Evolutionary conservation across 2,113 vertebrate genomes (phyloP), one percentile per base, ranked within the genome.

Genomic region (Thamnaconus septentrionalis): DNA sequence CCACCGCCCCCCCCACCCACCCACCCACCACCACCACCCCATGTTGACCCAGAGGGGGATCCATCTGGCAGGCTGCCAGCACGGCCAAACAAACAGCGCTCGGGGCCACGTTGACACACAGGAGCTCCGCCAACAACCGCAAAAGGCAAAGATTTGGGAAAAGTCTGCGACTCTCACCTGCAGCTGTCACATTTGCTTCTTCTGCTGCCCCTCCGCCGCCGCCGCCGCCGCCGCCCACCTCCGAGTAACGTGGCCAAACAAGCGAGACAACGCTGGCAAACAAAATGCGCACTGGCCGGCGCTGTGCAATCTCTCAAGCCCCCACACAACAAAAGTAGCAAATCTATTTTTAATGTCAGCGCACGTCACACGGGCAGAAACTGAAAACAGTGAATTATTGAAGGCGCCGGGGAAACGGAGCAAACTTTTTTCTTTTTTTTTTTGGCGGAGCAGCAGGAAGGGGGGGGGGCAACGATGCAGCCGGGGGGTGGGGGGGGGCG

Each of bases 321-420:
- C 61, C 18, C 78, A 80, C 73, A 85, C 74, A 82, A 83, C 18
- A 31, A 31, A 31, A 31, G 18, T 31, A 84, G 74, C 62, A 31
- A 74, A 82, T 89, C 66, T 50, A 87, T 91, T 80, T 86, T 89
- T 89, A 71, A 90, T 69, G 73, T 1, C 69, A 2, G 53, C 66
- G 42, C 52, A 31, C 59, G 64, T 84, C 84, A 84, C 64, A 54
- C 54, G 56, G 73, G 40, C 61, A 69, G 59, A 84, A 83, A 67
- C 71, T 52, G 79, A 87, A 80, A 61, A 47, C 8, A 0, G 79
- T 88, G 61, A 85, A 90, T 88, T 87, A 90, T 89, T 90, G 51
- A 87, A 59, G 54, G 11, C 57, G 72, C 59, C 1, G 63, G 6
- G 51, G 76, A 78, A 79, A 76, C 59, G 18, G 65, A 71, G 59